Percentiles rank a stretch among this genome's conserved stretches.
Evolutionary conservation across 2,797 vertebrate genomes (phyloP).

Genomic region (Lemur catta): DNA sequence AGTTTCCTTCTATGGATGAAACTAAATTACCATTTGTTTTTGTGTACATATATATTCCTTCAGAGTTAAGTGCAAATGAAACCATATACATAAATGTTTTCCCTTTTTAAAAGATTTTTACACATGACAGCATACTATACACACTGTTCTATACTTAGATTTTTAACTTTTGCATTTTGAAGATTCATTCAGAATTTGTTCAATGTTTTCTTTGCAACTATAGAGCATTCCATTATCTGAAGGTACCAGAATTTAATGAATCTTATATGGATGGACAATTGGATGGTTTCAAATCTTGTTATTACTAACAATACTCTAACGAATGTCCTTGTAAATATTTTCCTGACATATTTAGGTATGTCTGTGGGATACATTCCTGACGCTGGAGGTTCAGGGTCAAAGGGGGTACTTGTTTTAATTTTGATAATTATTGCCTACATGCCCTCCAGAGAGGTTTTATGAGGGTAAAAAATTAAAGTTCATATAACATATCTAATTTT

Average conservation of each 20-base stretch:
- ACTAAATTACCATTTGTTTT: neutral
- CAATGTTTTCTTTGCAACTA: neutral
- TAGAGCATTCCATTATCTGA: neutral
- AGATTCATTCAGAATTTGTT: neutral
- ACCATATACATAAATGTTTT: neutral
- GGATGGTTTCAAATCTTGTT: neutral
- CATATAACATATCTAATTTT: neutral
- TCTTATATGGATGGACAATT: neutral
- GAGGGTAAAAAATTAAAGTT: neutral
- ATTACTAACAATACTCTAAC: neutral
- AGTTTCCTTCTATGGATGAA: neutral
- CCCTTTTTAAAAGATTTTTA: neutral
- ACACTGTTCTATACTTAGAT: neutral
- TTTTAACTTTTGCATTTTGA: neutral
- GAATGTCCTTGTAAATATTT: neutral
- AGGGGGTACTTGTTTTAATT: neutral
- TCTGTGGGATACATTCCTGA: neutral
- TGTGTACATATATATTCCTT: neutral
- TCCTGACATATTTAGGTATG: neutral
- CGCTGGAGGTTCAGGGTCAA: neutral
- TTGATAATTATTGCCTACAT: slow-evolving; percentile 19
- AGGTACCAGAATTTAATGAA: neutral
- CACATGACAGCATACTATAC: neutral
- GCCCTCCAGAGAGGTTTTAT: neutral
- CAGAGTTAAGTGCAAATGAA: neutral